These are phyloP conservation scores for Prionace glauca DNA, from an alignment of 2,797 vertebrate species.

Conservation along the genomic window DNA sequence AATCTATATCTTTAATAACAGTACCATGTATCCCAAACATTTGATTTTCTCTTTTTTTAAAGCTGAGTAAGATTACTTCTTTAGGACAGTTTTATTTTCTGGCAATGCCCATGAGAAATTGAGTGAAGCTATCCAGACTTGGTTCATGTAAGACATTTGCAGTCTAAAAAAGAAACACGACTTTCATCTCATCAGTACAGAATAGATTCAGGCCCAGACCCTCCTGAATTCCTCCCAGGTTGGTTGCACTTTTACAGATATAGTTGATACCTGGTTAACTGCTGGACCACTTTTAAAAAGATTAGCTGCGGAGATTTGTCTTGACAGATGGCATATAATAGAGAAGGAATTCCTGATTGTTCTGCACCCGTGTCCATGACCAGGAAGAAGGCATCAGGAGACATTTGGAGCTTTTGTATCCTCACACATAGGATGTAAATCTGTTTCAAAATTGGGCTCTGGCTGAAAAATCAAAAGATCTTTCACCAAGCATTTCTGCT, in stretches of 20 bases:
- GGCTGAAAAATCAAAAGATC: not conserved
- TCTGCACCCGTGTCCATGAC: not conserved
- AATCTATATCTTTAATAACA: not conserved
- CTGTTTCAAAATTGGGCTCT: not conserved
- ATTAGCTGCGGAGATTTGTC: not conserved
- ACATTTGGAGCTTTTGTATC: not conserved
- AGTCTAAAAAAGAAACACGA: not conserved
- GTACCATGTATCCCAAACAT: not conserved
- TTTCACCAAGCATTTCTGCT: not conserved
- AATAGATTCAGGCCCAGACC: not conserved
- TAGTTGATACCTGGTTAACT: not conserved
- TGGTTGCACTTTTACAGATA: not conserved
- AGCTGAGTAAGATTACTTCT: not conserved
- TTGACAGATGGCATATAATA: not conserved
- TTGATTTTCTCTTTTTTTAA: not conserved
- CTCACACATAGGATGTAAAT: not conserved
- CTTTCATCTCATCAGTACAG: not conserved
- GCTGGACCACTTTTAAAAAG: not conserved
- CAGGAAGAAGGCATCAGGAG: not conserved
- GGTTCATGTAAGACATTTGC: not conserved
- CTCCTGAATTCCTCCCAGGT: not conserved
- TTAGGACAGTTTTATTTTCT: not conserved
- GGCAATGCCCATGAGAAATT: not conserved
- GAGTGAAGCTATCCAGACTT: not conserved
- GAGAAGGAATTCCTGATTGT: not conserved